Evolutionary conservation across 2,888 invertebrate genomes (phyloP), one percentile per base, ranked within the genome.

Genomic region (Cerceris ruficornis): DNA sequence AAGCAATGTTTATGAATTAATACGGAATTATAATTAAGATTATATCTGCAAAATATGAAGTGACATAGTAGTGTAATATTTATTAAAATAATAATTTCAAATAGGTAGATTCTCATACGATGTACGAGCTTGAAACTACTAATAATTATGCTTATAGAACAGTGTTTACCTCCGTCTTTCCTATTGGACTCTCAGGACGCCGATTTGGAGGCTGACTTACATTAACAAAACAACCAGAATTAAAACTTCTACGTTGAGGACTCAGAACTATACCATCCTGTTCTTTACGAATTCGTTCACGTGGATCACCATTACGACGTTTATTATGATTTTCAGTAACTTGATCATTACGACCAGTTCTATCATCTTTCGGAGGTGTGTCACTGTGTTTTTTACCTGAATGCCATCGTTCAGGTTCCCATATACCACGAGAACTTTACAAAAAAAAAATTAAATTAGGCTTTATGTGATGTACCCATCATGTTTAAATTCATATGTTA

Each of bases 241-340:
- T 97, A 93, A 97, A 97, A 88, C 96, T 97, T 82, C 97, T 94
- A 11, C 97, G 94, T 92, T 97, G 97, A 66, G 97, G 98, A 84
- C 97, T 96, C 87, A 98, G 93, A 84, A 97, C 96, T 86, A 97
- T 96, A 65, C 96, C 96, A 92, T 96, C 96, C 91, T 96, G 95
- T 92, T 97, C 96, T 92, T 97, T 97, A 82, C 96, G 95, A 65
- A 97, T 94, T 62, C 97, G 95, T 91, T 97, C 97, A 78, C 96
- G 94, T 6, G 96, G 96, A 91, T 96, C 96, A 9, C 93, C 93
- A 9, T 95, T 93, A 13, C 95, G 94, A 73, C 94, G 92, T 92
- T 93, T 90, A 65, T 82, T 84, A 81, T 88, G 87, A 75, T 84
- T 88, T 71, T 89, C 88, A 14, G 84, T 59, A 49, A 85, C 73